A percentile compares a stretch with the other conserved stretches of the same genome.
Conservation (phyloP, 2,797 vertebrate genomes). For the Oreonectes daqikongensis region DNA sequence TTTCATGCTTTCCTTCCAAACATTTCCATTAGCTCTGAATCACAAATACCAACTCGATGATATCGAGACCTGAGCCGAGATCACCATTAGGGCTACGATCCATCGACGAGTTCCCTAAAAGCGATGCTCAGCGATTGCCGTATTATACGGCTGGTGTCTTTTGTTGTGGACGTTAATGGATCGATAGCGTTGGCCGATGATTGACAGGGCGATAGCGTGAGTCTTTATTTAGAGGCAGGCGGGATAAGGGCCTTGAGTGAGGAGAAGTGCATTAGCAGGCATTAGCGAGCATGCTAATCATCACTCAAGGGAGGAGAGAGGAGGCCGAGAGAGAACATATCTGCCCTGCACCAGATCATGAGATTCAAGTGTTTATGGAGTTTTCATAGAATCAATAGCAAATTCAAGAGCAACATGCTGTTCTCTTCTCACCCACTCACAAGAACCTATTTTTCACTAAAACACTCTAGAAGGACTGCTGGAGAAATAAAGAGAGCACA, state of each 20-base stretch:
- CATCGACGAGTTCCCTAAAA: constrained; percentile 36
- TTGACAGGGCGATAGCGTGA: constrained; percentile 32
- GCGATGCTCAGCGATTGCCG: constrained; percentile 24
- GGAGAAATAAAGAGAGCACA: neutral
- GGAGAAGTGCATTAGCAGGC: constrained; percentile 46
- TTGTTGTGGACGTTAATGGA: constrained; percentile 45
- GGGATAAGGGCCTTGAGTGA: constrained; percentile 45
- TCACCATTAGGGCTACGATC: constrained; percentile 31
- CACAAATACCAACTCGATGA: constrained; percentile 35
- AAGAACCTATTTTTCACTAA: neutral
- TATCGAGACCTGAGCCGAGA: constrained; percentile 36
- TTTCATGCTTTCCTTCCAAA: neutral
- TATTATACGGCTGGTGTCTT: constrained; percentile 26
- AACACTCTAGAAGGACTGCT: neutral
- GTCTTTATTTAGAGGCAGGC: constrained; percentile 44
- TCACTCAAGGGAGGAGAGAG: constrained; percentile 38
- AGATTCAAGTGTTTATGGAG: constrained; percentile 35
- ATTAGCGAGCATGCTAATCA: constrained; percentile 49
- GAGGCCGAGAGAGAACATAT: constrained; percentile 31
- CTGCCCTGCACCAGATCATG: constrained; percentile 17
- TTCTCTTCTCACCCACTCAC: neutral
- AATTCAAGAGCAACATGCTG: constrained; percentile 18
- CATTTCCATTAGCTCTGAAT: constrained; percentile 36
- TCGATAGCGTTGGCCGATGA: constrained; percentile 24
- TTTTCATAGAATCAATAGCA: constrained; percentile 36